Evolutionary conservation across 2,888 invertebrate species (phyloP).

Genomic region (Nesidiocoris tenuis): DNA sequence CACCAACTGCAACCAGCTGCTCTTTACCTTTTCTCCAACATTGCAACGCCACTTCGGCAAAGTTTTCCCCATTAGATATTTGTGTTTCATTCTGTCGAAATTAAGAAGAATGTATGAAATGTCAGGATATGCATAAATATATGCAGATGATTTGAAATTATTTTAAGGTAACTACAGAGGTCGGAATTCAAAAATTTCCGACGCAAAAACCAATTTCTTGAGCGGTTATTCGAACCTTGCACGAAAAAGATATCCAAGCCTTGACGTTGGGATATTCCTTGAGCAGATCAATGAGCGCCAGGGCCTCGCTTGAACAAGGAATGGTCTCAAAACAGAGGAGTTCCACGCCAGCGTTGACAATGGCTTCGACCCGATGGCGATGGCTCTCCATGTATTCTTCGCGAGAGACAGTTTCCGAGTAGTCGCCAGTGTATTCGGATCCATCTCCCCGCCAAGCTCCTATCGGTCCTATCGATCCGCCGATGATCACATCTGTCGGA

Average conservation of each 20-base stretch:
- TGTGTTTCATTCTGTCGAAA: constrained; percentile 60
- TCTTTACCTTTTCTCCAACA: constrained; percentile 61
- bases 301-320: constrained; percentile 80
- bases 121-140: neutral
- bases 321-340: constrained; percentile 89
- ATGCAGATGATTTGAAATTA: too few relatives aligned
- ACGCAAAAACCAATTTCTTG: too few relatives aligned
- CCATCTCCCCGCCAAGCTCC: constrained; percentile 87
- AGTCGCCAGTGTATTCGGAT: constrained; percentile 89
- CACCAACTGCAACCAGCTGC: constrained; percentile 81
- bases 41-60: constrained; percentile 68
- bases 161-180: too few relatives aligned
- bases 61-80: constrained; percentile 78
- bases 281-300: constrained; percentile 75
- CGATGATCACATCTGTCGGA: constrained; percentile 59
- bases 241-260: constrained; percentile 89
- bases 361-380: constrained; percentile 72
- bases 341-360: constrained; percentile 80
- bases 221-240: too few relatives aligned
- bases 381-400: constrained; percentile 80
- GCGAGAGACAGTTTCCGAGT: constrained; percentile 65
- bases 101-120: constrained; percentile 48
- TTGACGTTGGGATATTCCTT: constrained; percentile 74
- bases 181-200: too few relatives aligned
- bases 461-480: constrained; percentile 90